Percentiles rank a stretch among this genome's conserved stretches.
These are phyloP conservation scores for Odontomachus brunneus DNA, from an alignment of 1,140 invertebrate genomes.

Conservation along the genomic window DNA sequence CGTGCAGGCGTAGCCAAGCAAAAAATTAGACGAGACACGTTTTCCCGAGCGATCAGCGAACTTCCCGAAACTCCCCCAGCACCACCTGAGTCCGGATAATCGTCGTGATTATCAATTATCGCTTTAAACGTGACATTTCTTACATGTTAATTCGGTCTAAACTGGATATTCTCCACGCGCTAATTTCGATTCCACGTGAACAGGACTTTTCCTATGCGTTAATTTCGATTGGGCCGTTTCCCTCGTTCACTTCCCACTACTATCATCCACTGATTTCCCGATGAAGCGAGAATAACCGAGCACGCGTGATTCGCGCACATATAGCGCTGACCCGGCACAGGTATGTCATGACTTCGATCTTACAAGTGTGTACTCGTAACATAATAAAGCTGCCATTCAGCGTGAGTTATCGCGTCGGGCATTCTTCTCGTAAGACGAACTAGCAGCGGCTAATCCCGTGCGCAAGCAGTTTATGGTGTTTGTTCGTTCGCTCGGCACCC, in stretches of 20 bases:
- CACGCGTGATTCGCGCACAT: too few species aligned
- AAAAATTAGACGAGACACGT: conserved; percentile 56
- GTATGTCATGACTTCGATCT: neutral
- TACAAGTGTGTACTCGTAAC: neutral
- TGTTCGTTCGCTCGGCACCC: conserved; percentile 71
- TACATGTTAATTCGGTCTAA: neutral
- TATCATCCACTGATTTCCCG: too few species aligned
- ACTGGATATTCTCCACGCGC: too few species aligned
- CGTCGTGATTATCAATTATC: conserved; percentile 54
- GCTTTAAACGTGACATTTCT: neutral
- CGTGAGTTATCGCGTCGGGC: conserved; percentile 65
- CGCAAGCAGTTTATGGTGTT: conserved; percentile 84
- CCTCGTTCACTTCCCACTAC: too few species aligned
- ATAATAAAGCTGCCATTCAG: conserved; percentile 8
- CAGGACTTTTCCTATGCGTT: too few species aligned
- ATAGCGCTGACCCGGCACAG: too few species aligned
- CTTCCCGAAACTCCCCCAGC: conserved; percentile 71
- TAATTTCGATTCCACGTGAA: too few species aligned
- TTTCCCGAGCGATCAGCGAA: conserved; percentile 63
- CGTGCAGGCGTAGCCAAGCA: conserved; percentile 55
- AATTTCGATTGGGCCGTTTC: too few species aligned
- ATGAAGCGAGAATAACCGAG: too few species aligned
- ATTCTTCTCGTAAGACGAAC: conserved; percentile 73
- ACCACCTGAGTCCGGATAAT: conserved; percentile 66
- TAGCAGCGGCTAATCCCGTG: conserved; percentile 79